Evolutionary conservation across 2,888 invertebrate species (phyloP).

Genomic region (Rambutsinella grinnellia): DNA sequence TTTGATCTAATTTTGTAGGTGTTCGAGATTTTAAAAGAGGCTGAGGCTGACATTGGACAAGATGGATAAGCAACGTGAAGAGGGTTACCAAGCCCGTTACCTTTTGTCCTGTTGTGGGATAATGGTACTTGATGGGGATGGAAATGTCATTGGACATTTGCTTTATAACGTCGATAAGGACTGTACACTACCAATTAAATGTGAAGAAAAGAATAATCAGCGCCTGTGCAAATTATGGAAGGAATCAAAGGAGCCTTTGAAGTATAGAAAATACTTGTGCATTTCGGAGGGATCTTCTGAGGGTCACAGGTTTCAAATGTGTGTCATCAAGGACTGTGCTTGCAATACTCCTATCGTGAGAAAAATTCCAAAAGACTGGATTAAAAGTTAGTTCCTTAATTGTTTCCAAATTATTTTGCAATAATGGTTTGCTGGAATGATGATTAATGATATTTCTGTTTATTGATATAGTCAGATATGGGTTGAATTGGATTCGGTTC

Average conservation of each 20-base stretch:
- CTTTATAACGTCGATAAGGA: slow-evolving; percentile 9
- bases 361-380: not conserved
- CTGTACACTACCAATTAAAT: not conserved
- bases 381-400: not conserved
- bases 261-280: not conserved
- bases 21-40: slow-evolving; percentile 12
- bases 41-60: not conserved
- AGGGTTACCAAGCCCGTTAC: too few relatives aligned
- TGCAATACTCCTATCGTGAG: slow-evolving; percentile 1
- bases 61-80: not conserved
- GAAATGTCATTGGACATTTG: not conserved
- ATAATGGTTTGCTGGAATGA: too few relatives aligned
- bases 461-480: too few relatives aligned
- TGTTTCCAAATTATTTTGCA: not conserved
- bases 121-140: not conserved
- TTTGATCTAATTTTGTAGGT: too few relatives aligned
- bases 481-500: too few relatives aligned
- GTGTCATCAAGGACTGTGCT: not conserved
- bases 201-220: not conserved
- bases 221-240: not conserved
- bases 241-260: not conserved
- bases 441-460: too few relatives aligned
- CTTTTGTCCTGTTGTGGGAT: slow-evolving; percentile 16
- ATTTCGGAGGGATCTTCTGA: not conserved
- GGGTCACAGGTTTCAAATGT: not conserved